Percentiles rank a stretch among this genome's conserved stretches.
Evolutionary conservation across 2,113 vertebrate species (phyloP).

Genomic region (Notarius quadriscutis): DNA sequence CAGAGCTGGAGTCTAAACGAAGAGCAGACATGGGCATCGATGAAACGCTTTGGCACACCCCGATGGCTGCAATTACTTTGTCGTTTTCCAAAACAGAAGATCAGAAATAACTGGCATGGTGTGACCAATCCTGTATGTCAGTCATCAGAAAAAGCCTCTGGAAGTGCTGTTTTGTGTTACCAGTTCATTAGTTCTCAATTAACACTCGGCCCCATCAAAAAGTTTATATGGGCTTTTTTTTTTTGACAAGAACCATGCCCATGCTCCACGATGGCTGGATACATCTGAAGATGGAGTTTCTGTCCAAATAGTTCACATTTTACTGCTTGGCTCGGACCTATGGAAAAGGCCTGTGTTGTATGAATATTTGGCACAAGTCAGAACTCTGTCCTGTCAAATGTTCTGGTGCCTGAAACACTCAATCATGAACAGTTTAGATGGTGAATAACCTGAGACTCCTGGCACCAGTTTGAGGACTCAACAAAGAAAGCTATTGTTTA

Average conservation of each 20-base stretch:
- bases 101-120: constrained; percentile 55
- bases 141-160: constrained; percentile 48
- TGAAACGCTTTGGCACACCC: constrained; percentile 60
- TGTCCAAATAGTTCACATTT: constrained; percentile 68
- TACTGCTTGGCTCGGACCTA: constrained; percentile 67
- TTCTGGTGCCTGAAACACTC: constrained; percentile 58
- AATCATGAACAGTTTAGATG: constrained; percentile 64
- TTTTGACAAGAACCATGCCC: constrained; percentile 62
- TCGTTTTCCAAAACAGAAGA: constrained; percentile 59
- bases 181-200: constrained; percentile 69
- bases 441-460: constrained; percentile 66
- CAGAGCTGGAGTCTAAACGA: constrained; percentile 64
- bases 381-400: constrained; percentile 62
- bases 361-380: constrained; percentile 67
- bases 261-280: constrained; percentile 60
- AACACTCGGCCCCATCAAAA: constrained; percentile 63
- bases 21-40: constrained; percentile 69
- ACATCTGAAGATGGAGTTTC: constrained; percentile 59
- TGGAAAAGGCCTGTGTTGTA: constrained; percentile 70
- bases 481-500: constrained; percentile 74
- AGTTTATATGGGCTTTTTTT: constrained; percentile 60
- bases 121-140: constrained; percentile 60
- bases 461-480: constrained; percentile 56
- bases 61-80: constrained; percentile 37
- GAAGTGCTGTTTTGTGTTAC: constrained; percentile 57